Percentiles rank a stretch among this genome's conserved stretches.
Evolutionary conservation across 2,888 invertebrate species (phyloP).

Genomic region (Tenthredo mesomela): DNA sequence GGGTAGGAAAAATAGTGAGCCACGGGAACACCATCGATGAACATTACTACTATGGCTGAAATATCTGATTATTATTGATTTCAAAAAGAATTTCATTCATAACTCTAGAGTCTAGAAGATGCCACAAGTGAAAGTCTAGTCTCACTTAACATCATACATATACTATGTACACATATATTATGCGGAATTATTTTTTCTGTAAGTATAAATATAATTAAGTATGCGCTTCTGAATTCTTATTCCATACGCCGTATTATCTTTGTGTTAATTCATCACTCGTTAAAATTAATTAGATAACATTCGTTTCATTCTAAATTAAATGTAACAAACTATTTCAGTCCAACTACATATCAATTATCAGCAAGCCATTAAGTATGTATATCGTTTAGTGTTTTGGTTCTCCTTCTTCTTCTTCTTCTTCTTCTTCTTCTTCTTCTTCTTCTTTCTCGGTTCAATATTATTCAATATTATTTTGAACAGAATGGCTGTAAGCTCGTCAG

Average conservation of each 20-base stretch:
- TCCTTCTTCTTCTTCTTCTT: neutral
- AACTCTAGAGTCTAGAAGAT: neutral
- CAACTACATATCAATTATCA: neutral
- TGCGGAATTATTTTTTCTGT: slow-evolving; percentile 6
- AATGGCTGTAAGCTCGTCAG: neutral
- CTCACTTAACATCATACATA: neutral
- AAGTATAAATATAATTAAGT: neutral
- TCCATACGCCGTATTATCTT: slow-evolving; percentile 4
- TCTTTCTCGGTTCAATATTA: neutral
- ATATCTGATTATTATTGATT: neutral
- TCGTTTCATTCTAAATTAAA: slow-evolving; percentile 8
- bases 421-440: neutral
- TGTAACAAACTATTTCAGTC: slow-evolving; percentile 36
- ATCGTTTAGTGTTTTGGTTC: neutral
- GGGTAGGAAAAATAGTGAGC: too few species aligned
- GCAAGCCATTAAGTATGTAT: slow-evolving; percentile 1
- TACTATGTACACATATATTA: neutral
- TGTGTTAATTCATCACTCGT: neutral
- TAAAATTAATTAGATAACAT: neutral
- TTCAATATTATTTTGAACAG: neutral
- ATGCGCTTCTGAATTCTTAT: slow-evolving; percentile 26
- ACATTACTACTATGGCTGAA: slow-evolving; percentile 28
- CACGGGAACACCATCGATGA: too few species aligned
- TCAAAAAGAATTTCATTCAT: neutral
- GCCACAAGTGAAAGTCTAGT: neutral